Percentiles rank a stretch among this genome's conserved stretches.
phyloP scores from a whole-genome alignment of 2,888 invertebrate genomes.

The Sicus ferrugineus region DNA sequence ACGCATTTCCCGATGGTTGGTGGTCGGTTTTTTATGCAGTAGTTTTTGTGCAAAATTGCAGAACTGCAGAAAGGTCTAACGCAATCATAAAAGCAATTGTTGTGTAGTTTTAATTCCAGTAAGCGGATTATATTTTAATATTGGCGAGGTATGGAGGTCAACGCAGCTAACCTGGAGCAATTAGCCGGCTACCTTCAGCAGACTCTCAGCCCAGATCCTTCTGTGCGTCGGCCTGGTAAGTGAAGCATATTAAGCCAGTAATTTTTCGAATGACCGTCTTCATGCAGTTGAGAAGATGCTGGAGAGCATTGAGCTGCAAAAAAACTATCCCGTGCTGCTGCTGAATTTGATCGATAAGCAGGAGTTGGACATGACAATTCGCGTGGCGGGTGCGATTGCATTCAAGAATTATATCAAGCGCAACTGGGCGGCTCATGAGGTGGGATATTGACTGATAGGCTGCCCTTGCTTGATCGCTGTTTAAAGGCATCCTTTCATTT shows the following conservation, averaged over 20 bases:
- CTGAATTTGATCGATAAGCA: conserved; percentile 86
- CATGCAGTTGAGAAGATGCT: conserved; percentile 87
- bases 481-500: not conserved
- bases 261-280: conserved; percentile 23
- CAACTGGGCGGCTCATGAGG: conserved; percentile 84
- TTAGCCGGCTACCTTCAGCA: conserved; percentile 86
- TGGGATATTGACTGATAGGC: conserved; percentile 62
- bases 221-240: conserved; percentile 83
- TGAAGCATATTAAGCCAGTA: conserved; percentile 8
- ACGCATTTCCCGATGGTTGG: no score
- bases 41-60: no score
- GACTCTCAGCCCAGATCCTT: conserved; percentile 85
- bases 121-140: no score
- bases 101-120: no score
- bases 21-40: no score
- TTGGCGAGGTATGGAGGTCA: conserved; percentile 97
- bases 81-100: no score
- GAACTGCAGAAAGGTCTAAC: no score
- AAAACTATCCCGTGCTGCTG: conserved; percentile 87
- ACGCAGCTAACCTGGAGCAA: conserved; percentile 82
- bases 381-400: conserved; percentile 90
- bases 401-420: conserved; percentile 97
- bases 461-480: not conserved
- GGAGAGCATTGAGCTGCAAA: conserved; percentile 87
- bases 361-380: conserved; percentile 80